Percentiles rank a stretch among this genome's conserved stretches.
These are phyloP conservation scores for Anguilla pacifica DNA, from an alignment of 2,797 vertebrate genomes.

Conservation along the genomic window DNA sequence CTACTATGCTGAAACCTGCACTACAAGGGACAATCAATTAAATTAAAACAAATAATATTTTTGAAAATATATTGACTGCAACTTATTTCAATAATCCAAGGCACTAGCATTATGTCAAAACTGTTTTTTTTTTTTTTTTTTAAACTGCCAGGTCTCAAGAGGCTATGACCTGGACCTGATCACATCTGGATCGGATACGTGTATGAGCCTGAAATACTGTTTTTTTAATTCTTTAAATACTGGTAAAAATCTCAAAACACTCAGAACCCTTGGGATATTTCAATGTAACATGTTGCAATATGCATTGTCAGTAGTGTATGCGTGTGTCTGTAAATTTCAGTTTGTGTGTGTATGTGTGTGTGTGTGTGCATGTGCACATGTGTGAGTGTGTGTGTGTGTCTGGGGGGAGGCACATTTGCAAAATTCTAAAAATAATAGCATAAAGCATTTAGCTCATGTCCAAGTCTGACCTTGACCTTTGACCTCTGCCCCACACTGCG, in stretches of 20 bases:
- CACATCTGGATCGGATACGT: neutral
- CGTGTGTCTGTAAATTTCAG: neutral
- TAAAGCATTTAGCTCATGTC: neutral
- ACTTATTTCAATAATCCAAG: neutral
- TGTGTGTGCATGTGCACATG: neutral
- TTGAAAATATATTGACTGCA: neutral
- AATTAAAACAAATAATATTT: neutral
- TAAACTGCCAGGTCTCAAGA: neutral
- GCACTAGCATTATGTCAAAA: neutral
- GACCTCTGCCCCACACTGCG: neutral
- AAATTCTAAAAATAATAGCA: neutral
- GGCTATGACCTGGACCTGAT: neutral
- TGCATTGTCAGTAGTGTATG: neutral
- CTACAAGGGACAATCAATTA: neutral
- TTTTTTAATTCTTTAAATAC: too few species aligned
- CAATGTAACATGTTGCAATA: too few species aligned
- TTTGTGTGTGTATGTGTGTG: neutral
- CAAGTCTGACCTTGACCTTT: neutral
- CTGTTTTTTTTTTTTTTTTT: too few species aligned
- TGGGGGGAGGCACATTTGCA: neutral
- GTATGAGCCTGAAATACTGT: too few species aligned
- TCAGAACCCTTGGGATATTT: too few species aligned
- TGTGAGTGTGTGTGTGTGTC: neutral
- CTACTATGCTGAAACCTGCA: neutral
- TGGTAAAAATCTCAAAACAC: too few species aligned